Evolutionary conservation across 1,140 invertebrate genomes (phyloP), one percentile per base, ranked within the genome.

Genomic region (Chironomus tepperi): DNA sequence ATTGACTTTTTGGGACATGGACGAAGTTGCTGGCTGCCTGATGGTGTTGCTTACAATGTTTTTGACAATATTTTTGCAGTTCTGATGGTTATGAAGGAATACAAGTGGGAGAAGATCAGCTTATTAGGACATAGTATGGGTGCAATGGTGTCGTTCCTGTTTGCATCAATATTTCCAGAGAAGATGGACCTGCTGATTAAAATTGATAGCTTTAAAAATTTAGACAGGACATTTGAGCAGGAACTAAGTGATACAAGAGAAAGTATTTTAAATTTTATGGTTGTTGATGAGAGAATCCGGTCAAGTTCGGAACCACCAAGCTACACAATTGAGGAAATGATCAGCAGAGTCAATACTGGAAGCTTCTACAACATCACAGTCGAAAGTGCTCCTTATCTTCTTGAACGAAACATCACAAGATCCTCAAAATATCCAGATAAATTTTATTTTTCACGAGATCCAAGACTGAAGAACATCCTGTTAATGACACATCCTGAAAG

Each of bases 71-170:
- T 75, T 3, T 19, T 43, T n/a, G 8, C n/a, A 34, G 16, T 75
- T 16, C 12, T n/a, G 6, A 16, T 47, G 2, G 73, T 75, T 16
- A 16, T n/a, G 16, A n/a, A 19, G 10, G 10, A 75, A 2, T 75
- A 21, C 21, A 42, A 73, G 15, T 91, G 89, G 89, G 80, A 86
- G 7, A 86, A 87, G 80, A 79, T 90, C 6, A 86, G 86, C 15
- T 77, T 89, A 10, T 76, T 90, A 47, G 83, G 84, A 16, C 89
- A 90, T 77, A 89, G 88, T 0, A 83, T 89, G 82, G 88, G 88
- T 43, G 85, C 83, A 15, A 84, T 87, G 21, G 80, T 83, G 1
- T 79, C 78, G 8, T 86, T 86, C 76, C 78, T 82, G 15, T 89
- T 86, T 76, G 81, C 85, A 0, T 79, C 81, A 43, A 70, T 85